Evolutionary conservation across 92 coral and sea anemone species (phyloP), one percentile per base, ranked within the genome.

Genomic region (Meandrina meandrites): DNA sequence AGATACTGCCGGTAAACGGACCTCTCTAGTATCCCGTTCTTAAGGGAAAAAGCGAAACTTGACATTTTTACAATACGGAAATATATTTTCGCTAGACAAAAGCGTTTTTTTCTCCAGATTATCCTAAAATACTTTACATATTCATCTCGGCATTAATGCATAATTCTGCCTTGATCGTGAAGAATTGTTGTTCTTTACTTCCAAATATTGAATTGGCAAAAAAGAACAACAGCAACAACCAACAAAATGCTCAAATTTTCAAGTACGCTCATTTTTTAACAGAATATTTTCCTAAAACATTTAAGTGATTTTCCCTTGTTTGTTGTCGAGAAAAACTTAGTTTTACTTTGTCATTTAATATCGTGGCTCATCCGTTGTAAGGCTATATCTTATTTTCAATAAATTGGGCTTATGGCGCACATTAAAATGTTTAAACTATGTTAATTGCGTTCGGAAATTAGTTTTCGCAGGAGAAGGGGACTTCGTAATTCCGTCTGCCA

Each of bases 361-460:
- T 78, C 50, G 24, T 5, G 53, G 83, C 53, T 76, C 90, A 90
- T 90, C 94, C 90, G 90, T 54, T 84, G 73, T 56, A 83, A 90
- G 75, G 78, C 66, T 57, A 84, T 79, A 85, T 85, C 92, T 80
- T 51, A 80, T 84, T 69, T 90, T 78, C 86, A 81, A 87, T 87
- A 92, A 92, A 94, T 94, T 90, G 89, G 82, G 85, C 76, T 89
- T 89, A 71, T 86, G 89, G 22, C 88, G 67, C 87, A 90, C 86
- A 92, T 94, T 94, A 92, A 85, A 88, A 81, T 90, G 92, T 86
- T 90, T 94, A 91, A 80, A 85, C 91, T 90, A 78, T 88, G 84
- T 82, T 94, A 92, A 94, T 90, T 90, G 89, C 85, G 87, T 87
- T 90, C 97, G 97, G 97, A 94, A 92, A 90, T 90, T 88, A 88